A percentile compares a stretch with the other conserved stretches of the same genome.
Evolutionary conservation across 2,113 vertebrate genomes (phyloP).

Genomic region (Brachionichthys hirsutus): DNA sequence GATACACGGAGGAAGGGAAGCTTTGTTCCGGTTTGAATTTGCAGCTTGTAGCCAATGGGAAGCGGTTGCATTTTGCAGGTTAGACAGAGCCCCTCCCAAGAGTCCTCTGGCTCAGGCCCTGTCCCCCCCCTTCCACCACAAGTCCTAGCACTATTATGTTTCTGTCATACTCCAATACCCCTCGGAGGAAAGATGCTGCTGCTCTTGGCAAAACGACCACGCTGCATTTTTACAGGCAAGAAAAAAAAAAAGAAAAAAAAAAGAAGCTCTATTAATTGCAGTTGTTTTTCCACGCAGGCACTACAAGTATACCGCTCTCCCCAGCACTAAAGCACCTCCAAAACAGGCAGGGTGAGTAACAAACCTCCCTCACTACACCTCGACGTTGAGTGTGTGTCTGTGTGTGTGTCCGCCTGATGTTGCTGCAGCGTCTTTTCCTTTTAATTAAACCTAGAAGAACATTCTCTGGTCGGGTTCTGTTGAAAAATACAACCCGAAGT

Average conservation of each 20-base stretch:
- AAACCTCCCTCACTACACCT: constrained; percentile 44
- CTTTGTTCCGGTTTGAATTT: constrained; percentile 4
- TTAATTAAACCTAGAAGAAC: constrained; percentile 62
- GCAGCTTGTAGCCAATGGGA: constrained; percentile 16
- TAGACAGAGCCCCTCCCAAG: constrained; percentile 47
- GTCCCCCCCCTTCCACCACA: constrained; percentile 32
- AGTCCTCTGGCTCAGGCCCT: constrained; percentile 49
- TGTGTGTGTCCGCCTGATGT: constrained; percentile 22
- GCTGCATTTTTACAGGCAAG: constrained; percentile 78
- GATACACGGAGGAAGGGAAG: neutral
- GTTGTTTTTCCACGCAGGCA: constrained; percentile 83
- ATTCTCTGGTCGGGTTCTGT: constrained; percentile 60
- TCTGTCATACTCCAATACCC: constrained; percentile 65
- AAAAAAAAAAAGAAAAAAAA: neutral
- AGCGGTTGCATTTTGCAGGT: constrained; percentile 40
- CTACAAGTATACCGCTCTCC: constrained; percentile 81
- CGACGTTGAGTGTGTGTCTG: constrained; percentile 34
- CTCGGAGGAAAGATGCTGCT: constrained; percentile 65
- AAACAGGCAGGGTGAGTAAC: constrained; percentile 84
- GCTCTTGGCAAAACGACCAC: constrained; percentile 66
- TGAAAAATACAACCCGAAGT: constrained; percentile 69
- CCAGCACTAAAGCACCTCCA: constrained; percentile 84
- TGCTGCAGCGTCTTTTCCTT: constrained; percentile 44
- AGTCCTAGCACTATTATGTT: constrained; percentile 66
- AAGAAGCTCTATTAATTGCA: constrained; percentile 80